phyloP scores from a whole-genome alignment of 35 echinoderm and acorn worm genomes.

The Nesometra sesokonis region DNA sequence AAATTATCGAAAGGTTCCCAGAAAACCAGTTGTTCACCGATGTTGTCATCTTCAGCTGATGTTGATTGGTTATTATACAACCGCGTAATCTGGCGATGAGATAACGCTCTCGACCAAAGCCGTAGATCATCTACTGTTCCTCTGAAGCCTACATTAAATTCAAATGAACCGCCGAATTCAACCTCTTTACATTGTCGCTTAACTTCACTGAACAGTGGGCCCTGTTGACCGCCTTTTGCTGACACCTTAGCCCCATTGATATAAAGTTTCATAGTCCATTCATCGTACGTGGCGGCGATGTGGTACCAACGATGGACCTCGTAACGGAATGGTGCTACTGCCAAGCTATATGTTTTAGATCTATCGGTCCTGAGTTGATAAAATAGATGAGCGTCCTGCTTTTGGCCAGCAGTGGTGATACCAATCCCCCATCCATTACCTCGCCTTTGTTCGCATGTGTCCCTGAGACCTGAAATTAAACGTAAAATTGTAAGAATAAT shows the following conservation, averaged over 20 bases:
- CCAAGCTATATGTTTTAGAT: conserved; percentile 16
- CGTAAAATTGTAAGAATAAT: no score
- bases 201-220: conserved; percentile 51
- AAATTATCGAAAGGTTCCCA: conserved; percentile 39
- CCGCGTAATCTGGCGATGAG: conserved; percentile 35
- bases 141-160: conserved; percentile 26
- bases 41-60: conserved; percentile 27
- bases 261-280: conserved; percentile 47
- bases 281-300: conserved; percentile 71
- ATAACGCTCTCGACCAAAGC: conserved; percentile 13
- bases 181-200: conserved; percentile 63
- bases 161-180: conserved; percentile 49
- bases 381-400: conserved; percentile 30
- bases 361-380: conserved; percentile 65
- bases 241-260: conserved; percentile 79
- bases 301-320: conserved; percentile 61
- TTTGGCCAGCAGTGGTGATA: conserved; percentile 12
- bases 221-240: conserved; percentile 31
- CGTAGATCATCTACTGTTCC: conserved; percentile 48
- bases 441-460: conserved; percentile 7
- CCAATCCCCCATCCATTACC: conserved; percentile 66
- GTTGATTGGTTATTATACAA: conserved; percentile 2
- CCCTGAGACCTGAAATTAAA: conserved; percentile 24
- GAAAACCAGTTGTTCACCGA: conserved; percentile 22
- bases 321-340: conserved; percentile 27